Percentiles rank a stretch among this genome's conserved stretches.
Conservation (phyloP, 2,113 vertebrate genomes). For the zebrafish (Danio rerio) region GRCz12tu NC_133185.1:6757001-6757500, state of each 20-base stretch:
- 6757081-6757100: background rate
- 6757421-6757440: background rate
- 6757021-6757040: background rate
- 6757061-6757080: background rate
- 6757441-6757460: background rate
- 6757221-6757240: background rate
- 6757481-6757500: background rate
- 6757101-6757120: background rate
- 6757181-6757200: background rate
- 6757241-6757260: constrained; percentile 3
- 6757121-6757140: background rate
- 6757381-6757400: constrained; percentile 87
- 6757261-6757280: constrained; percentile 84
- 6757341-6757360: constrained; percentile 88
- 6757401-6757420: background rate
- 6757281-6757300: constrained; percentile 93
- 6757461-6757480: too few species aligned
- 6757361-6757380: constrained; percentile 92
- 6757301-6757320: constrained; percentile 93
- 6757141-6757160: background rate
- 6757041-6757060: background rate
- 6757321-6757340: constrained; percentile 93
- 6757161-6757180: background rate
- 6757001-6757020: background rate
- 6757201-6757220: background rate